Percentiles rank a stretch among this genome's conserved stretches.
These are phyloP conservation scores for Felis chaus DNA, from an alignment of 2,113 vertebrate species.

Conservation along the genomic window DNA sequence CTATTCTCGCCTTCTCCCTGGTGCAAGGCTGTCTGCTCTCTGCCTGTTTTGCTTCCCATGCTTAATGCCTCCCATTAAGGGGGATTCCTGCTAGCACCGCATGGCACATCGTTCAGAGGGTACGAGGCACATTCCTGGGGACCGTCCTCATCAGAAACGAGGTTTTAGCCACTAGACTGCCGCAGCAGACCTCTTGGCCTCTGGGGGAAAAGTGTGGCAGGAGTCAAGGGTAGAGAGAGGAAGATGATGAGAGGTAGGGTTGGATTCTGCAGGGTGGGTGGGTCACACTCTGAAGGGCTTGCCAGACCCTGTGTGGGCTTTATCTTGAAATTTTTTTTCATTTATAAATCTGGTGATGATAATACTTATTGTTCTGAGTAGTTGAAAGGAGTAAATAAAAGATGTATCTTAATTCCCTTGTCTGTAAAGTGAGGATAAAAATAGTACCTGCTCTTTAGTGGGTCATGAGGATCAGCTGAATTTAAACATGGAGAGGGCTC, in stretches of 20 bases:
- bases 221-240: background rate
- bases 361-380: background rate
- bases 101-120: background rate
- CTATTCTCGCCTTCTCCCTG: background rate
- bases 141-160: background rate
- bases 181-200: background rate
- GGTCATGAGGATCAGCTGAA: background rate
- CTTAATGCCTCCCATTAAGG: background rate
- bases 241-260: background rate
- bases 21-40: background rate
- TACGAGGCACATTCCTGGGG: background rate
- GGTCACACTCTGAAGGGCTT: background rate
- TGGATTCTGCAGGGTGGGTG: background rate
- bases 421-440: background rate
- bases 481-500: background rate
- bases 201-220: background rate
- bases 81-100: background rate
- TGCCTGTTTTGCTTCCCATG: background rate
- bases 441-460: background rate
- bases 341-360: background rate
- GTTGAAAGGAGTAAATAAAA: background rate
- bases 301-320: background rate
- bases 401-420: background rate
- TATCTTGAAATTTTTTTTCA: background rate
- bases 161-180: background rate